A percentile compares a stretch with the other conserved stretches of the same genome.
phyloP scores from a whole-genome alignment of 1,140 invertebrate genomes.

The Aleiodes sp. region DNA sequence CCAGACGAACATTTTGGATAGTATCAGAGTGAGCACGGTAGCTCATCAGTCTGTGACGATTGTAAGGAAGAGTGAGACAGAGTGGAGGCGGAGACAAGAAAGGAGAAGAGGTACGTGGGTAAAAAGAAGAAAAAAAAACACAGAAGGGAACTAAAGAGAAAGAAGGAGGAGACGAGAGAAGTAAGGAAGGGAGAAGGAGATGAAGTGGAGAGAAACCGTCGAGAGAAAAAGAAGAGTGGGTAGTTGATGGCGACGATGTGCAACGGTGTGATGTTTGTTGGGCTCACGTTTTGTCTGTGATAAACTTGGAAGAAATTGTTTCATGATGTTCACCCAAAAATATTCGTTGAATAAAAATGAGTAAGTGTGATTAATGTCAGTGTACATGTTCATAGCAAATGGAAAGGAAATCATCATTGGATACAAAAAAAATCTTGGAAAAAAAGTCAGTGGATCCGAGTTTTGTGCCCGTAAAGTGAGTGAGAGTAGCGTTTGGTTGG shows the following conservation, averaged over 20 bases:
- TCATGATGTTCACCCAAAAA: not conserved
- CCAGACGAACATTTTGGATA: too few relatives aligned
- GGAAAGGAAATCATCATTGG: too few relatives aligned
- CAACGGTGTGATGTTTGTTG: slow-evolving; percentile 26
- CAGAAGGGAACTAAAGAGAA: not conserved
- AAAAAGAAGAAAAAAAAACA: too few relatives aligned
- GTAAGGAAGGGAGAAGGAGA: not conserved
- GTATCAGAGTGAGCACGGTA: too few relatives aligned
- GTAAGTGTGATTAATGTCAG: too few relatives aligned
- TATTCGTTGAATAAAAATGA: too few relatives aligned
- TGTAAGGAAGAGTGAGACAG: not conserved
- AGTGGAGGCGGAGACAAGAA: not conserved
- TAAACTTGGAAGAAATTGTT: not conserved
- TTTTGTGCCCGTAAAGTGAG: too few relatives aligned
- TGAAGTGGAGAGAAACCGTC: slow-evolving; percentile 13
- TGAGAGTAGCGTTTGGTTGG: too few relatives aligned
- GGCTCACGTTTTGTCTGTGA: slow-evolving; percentile 20
- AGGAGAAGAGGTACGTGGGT: not conserved
- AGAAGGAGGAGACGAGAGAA: not conserved
- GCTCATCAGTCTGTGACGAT: too few relatives aligned
- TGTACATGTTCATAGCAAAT: too few relatives aligned
- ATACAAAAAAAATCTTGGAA: too few relatives aligned
- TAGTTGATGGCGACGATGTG: slow-evolving; percentile 36
- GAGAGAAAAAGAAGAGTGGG: slow-evolving; percentile 21
- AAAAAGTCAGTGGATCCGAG: too few relatives aligned